Evolutionary conservation across 2,888 invertebrate genomes (phyloP).

Genomic region (Archaeoteleia sp.): DNA sequence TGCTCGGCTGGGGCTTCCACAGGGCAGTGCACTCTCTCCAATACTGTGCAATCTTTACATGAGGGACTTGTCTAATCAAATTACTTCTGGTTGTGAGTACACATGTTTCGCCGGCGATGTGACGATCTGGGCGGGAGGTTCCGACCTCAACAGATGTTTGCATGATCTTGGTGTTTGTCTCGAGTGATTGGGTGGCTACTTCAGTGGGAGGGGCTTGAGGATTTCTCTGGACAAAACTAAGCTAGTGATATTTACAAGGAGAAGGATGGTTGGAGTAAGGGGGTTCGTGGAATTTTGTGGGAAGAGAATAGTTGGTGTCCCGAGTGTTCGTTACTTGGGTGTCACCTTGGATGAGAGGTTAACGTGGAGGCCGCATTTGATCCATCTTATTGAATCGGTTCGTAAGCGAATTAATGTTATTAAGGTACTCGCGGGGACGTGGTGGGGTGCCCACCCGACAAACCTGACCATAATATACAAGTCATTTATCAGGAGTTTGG

Average conservation of each 20-base stretch:
- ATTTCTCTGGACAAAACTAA: background rate
- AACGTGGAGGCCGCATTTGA: background rate
- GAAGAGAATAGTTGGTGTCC: too few relatives aligned
- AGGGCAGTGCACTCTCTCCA: slow-evolving; percentile 6
- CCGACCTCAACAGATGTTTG: background rate
- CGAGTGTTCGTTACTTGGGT: slow-evolving; percentile 4
- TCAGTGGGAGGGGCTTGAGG: background rate
- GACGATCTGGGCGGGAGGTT: too few relatives aligned
- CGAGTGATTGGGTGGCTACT: background rate
- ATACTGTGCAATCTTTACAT: slow-evolving; percentile 3
- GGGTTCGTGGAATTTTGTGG: too few relatives aligned
- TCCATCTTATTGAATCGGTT: background rate
- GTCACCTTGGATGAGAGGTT: slow-evolving; percentile 11
- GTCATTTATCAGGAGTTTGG: background rate
- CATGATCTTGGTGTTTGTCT: too few relatives aligned
- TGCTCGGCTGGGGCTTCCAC: slow-evolving; percentile 1
- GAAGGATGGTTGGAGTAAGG: too few relatives aligned
- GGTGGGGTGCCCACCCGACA: slow-evolving; percentile 16
- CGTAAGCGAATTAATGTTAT: slow-evolving; percentile 8
- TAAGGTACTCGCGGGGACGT: slow-evolving; percentile 13
- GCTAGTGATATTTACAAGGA: background rate
- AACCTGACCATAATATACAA: slow-evolving; percentile 7
- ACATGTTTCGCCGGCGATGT: too few relatives aligned
- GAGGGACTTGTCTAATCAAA: background rate
- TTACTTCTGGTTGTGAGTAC: too few relatives aligned